These are phyloP conservation scores for Cryptosula pallasiana DNA, from an alignment of 2,888 invertebrate genomes.

Conservation along the genomic window DNA sequence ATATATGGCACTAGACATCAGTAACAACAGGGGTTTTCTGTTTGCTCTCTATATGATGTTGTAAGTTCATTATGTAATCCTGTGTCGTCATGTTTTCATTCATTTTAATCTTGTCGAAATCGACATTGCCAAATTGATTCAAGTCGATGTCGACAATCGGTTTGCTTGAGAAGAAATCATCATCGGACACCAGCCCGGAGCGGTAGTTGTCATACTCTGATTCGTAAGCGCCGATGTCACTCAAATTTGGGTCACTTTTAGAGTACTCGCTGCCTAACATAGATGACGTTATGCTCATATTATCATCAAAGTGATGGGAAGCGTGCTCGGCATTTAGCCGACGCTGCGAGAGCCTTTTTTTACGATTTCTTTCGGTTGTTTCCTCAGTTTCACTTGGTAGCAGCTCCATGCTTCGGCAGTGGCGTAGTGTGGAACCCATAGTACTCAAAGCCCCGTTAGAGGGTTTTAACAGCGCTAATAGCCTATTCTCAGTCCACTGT, in stretches of 20 bases:
- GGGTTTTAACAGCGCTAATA: slow-evolving; percentile 58
- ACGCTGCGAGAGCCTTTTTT: background rate
- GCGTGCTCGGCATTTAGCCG: background rate
- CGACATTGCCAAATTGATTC: slow-evolving; percentile 49
- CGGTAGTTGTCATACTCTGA: slow-evolving; percentile 67
- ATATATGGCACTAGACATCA: slow-evolving; percentile 1
- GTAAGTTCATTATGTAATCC: slow-evolving; percentile 20
- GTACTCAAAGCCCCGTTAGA: background rate
- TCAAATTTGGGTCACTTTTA: slow-evolving; percentile 46
- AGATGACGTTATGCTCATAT: slow-evolving; percentile 47
- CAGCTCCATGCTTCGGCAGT: slow-evolving; percentile 20
- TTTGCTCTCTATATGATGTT: slow-evolving; percentile 5
- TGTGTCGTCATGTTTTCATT: slow-evolving; percentile 35
- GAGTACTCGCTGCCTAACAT: slow-evolving; percentile 51
- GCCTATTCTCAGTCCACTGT: background rate
- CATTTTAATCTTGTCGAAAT: slow-evolving; percentile 48
- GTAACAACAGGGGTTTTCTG: slow-evolving; percentile 13
- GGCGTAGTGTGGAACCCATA: slow-evolving; percentile 11
- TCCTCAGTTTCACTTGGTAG: slow-evolving; percentile 55
- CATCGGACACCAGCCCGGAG: slow-evolving; percentile 53
- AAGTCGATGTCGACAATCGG: slow-evolving; percentile 52
- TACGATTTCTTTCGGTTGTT: background rate
- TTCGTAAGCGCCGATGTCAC: slow-evolving; percentile 64
- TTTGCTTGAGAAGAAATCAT: slow-evolving; percentile 51
- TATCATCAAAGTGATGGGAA: slow-evolving; percentile 30